Base-by-base conservation (phyloP, 2,888 invertebrate species). In the Eubasilissa splendida region DNA sequence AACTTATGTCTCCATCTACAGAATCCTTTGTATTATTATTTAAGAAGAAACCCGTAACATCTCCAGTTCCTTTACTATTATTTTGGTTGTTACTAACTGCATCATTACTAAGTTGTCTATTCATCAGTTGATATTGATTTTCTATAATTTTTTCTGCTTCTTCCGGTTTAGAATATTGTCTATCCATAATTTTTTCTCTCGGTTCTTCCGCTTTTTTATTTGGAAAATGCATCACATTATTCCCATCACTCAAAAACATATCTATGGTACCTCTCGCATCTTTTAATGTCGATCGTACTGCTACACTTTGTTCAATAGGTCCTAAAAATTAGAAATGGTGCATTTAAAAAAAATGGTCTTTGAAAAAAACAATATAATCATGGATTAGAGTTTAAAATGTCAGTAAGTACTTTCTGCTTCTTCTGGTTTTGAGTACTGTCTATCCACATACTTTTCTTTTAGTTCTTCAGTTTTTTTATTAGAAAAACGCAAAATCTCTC, bases 241-340 rank as follows among this genome's bases (percentile, higher is more conserved):
- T 70, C 14, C 76, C 78, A 14, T 92, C 92, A 66, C 91, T 93
- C 87, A 94, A 94, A 86, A 94, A 93, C 85, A 94, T 88, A 86
- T 93, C 93, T 82, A 94, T 89, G 33, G 94, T 93, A 84, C 94
- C 94, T 83, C 93, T 91, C 68, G 94, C 94, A 88, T 96, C 96
- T 85, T 95, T 95, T 58, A 94, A 91, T 63, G 94, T 93, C 11
- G 96, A 95, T 76, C 96, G 92, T 1, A 94, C 91, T 0, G 94
- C 93, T 56, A 93, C 91, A 77, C 94, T 93, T 83, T 94, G 93
- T 85, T 95, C 94, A 60, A 92, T 85, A 0, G 90, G 90, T 83
- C 88, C 90, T 90, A 87, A 33, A 59, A 76, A 53, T 33, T 70
- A 70, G 60, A 53, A 74, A 42, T 60, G 22, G 31, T 8, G 58